Percentiles rank a stretch among this genome's conserved stretches.
Conservation (phyloP, 2,888 invertebrate genomes). For the Lucinisca nassula region DNA sequence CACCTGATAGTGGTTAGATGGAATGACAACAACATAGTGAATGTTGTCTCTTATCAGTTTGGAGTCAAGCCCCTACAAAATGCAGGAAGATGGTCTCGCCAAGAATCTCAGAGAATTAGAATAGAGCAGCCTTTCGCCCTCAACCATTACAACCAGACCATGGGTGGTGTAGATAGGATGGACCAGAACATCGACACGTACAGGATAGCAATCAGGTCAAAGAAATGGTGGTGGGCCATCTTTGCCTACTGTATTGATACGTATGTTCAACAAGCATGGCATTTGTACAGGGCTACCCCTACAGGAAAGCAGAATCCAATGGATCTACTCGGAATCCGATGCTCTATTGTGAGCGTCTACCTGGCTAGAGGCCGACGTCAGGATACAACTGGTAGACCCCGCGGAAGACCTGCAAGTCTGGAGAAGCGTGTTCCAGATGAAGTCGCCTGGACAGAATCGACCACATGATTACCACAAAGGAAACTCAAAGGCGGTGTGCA, state of each 20-base stretch:
- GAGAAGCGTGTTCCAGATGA: neutral
- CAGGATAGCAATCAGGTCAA: neutral
- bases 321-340: neutral
- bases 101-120: constrained; percentile 13
- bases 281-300: constrained; percentile 17
- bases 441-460: no score
- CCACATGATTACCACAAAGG: no score
- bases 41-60: constrained; percentile 17
- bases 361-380: neutral
- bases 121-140: constrained; percentile 17
- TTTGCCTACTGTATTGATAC: neutral
- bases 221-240: no score
- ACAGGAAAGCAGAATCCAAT: no score
- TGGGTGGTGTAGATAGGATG: constrained; percentile 52
- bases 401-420: neutral
- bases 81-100: neutral
- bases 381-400: neutral
- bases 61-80: constrained; percentile 2
- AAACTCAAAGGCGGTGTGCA: no score
- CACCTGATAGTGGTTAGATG: no score
- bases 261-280: neutral
- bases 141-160: constrained; percentile 32
- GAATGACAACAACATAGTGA: no score
- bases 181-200: constrained; percentile 35
- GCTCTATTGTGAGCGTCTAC: neutral